Base-by-base conservation (phyloP, 2,797 vertebrate species). In the Meda fulgida region DNA sequence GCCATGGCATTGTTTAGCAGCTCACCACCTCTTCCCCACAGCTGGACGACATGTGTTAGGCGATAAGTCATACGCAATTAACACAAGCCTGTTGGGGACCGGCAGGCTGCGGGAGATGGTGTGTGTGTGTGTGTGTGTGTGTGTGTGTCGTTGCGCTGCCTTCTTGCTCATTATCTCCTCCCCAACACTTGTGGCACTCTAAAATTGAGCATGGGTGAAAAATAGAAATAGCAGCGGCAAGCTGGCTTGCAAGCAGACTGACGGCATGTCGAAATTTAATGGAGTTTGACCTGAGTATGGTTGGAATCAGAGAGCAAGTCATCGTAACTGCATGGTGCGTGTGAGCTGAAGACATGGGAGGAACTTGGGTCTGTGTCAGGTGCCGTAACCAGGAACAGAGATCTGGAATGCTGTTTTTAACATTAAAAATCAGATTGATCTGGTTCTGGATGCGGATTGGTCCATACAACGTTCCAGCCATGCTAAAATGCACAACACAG, bases 1-100 rank as follows among this genome's bases (percentile, higher is more conserved):
- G 53, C 43, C 40, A 55, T 66, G 31, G 69, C 46, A 60, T 79
- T 84, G 73, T 78, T 67, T 69, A 70, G 63, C 63, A 31, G 51
- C 73, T 34, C 63, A 55, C 63, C 65, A 18, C 34, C 87, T 92
- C 91, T 92, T 91, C 89, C 89, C 46, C 78, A 90, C 92, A 93
- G 93, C 93, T 93, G 93, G 90, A 93, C 91, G 90, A 91, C 89
- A 92, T 92, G 90, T 91, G 92, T 93, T 92, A 87, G 38, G 80
- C 69, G 88, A 94, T 94, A 94, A 94, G 91, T 94, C 90, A 92
- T 89, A 86, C 85, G 91, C 89, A 94, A 94, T 94, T 93, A 94
- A 94, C 92, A 91, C 91, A 92, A 92, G 90, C 92, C 92, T 93
- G 91, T 92, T 83, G 85, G 86, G 88, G 71, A 83, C 51, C 43